Evolutionary conservation across 2,888 invertebrate genomes (phyloP).

Genomic region (Spodoptera littoralis): DNA sequence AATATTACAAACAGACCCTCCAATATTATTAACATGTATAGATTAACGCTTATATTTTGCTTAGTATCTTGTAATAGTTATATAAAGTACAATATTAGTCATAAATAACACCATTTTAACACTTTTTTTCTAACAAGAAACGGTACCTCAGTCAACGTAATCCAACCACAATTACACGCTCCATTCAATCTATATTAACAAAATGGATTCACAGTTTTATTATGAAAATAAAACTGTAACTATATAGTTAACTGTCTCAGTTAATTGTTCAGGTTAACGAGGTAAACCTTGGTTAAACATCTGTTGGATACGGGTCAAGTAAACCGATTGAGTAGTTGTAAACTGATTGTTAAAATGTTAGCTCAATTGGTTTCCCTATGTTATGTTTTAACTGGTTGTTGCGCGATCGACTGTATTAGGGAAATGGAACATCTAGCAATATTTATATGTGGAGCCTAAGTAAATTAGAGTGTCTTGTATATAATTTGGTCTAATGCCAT

Average conservation of each 20-base stretch:
- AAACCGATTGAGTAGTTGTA: slow-evolving; percentile 26
- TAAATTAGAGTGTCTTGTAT: no score
- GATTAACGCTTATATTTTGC: no score
- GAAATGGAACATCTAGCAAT: no score
- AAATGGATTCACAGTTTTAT: slow-evolving; percentile 1
- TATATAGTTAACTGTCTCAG: slow-evolving; percentile 41
- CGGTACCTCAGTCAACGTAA: not conserved
- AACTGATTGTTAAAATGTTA: slow-evolving; percentile 31
- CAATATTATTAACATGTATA: no score
- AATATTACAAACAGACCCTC: no score
- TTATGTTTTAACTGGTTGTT: not conserved
- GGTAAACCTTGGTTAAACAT: slow-evolving; percentile 57
- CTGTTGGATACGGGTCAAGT: slow-evolving; percentile 51
- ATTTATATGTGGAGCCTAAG: no score
- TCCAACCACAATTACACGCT: not conserved
- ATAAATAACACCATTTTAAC: no score
- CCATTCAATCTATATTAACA: not conserved
- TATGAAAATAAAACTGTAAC: slow-evolving; percentile 41
- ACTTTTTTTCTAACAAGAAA: no score
- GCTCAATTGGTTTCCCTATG: slow-evolving; percentile 7
- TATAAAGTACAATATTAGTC: no score
- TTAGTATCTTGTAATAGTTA: no score
- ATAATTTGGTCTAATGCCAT: no score
- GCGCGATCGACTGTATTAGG: not conserved
- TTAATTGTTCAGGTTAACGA: slow-evolving; percentile 55